phyloP scores from a whole-genome alignment of 1,140 invertebrate species.

The Drepana arcuata region DNA sequence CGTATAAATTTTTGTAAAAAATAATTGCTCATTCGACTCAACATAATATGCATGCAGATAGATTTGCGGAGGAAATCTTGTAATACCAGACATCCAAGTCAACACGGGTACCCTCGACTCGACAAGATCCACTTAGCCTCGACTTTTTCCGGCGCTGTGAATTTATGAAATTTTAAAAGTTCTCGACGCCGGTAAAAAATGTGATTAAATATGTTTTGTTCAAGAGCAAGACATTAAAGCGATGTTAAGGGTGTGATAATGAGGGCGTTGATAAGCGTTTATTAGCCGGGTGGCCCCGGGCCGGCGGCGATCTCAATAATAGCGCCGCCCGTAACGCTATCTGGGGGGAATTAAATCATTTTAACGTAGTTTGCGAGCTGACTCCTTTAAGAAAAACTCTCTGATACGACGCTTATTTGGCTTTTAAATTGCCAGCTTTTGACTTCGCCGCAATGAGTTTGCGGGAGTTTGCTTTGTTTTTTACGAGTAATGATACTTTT shows the following conservation, averaged over 20 bases:
- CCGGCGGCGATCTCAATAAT: constrained; percentile 48
- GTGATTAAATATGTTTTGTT: constrained; percentile 72
- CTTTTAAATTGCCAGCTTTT: constrained; percentile 38
- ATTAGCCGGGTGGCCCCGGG: constrained; percentile 52
- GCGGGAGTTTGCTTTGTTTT: constrained; percentile 21
- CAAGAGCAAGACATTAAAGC: constrained; percentile 70
- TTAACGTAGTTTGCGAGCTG: constrained; percentile 57
- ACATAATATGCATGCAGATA: too few species aligned
- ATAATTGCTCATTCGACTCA: too few species aligned
- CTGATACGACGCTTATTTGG: constrained; percentile 47
- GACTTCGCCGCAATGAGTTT: constrained; percentile 20
- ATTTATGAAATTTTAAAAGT: constrained; percentile 68
- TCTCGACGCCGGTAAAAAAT: constrained; percentile 49
- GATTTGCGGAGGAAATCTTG: too few species aligned
- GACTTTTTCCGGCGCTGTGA: constrained; percentile 14
- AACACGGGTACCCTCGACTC: too few species aligned
- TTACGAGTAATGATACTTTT: constrained; percentile 26
- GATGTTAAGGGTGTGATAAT: constrained; percentile 72
- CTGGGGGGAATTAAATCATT: constrained; percentile 67
- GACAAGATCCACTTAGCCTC: constrained; percentile 5
- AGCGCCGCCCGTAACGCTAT: constrained; percentile 45
- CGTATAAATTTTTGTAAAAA: too few species aligned
- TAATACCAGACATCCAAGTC: too few species aligned
- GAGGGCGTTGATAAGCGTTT: constrained; percentile 68
- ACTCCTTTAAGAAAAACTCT: constrained; percentile 56